Evolutionary conservation across 2,888 invertebrate species (phyloP).

Genomic region (Tanaodytes sp.): DNA sequence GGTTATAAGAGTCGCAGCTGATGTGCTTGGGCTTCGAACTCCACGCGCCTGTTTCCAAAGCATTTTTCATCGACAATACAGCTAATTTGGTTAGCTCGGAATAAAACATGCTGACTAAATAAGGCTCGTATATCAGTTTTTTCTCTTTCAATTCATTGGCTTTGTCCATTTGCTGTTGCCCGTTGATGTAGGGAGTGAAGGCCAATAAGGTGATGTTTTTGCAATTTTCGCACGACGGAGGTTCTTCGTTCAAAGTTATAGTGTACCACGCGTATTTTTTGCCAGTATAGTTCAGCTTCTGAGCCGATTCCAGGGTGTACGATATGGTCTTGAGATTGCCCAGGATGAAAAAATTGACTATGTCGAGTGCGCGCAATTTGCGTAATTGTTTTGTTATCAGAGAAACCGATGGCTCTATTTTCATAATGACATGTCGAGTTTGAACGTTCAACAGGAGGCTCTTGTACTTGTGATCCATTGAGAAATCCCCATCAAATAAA

Average conservation of each 20-base stretch:
- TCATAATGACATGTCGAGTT: conserved; percentile 89
- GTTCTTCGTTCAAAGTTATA: conserved; percentile 83
- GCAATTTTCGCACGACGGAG: conserved; percentile 82
- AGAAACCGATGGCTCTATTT: conserved; percentile 76
- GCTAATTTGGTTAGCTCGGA: conserved; percentile 80
- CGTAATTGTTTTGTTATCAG: conserved; percentile 79
- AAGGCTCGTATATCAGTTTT: conserved; percentile 60
- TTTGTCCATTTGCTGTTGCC: conserved; percentile 76
- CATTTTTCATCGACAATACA: conserved; percentile 65
- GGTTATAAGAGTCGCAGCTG: conserved; percentile 77
- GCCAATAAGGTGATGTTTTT: conserved; percentile 85
- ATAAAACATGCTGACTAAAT: conserved; percentile 80
- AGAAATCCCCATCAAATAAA: conserved; percentile 89
- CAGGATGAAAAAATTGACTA: conserved; percentile 91
- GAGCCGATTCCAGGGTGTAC: conserved; percentile 80
- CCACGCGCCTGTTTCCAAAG: conserved; percentile 78
- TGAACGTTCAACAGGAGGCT: conserved; percentile 91
- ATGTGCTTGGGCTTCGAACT: conserved; percentile 82
- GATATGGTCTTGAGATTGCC: conserved; percentile 83
- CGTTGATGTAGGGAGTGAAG: conserved; percentile 76
- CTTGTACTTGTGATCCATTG: conserved; percentile 95
- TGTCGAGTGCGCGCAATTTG: conserved; percentile 84
- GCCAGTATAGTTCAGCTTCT: conserved; percentile 84
- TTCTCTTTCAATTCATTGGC: conserved; percentile 57
- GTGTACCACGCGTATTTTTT: conserved; percentile 92